phyloP scores from a whole-genome alignment of 2,113 vertebrate species.

The Oenanthe melanoleuca region DNA sequence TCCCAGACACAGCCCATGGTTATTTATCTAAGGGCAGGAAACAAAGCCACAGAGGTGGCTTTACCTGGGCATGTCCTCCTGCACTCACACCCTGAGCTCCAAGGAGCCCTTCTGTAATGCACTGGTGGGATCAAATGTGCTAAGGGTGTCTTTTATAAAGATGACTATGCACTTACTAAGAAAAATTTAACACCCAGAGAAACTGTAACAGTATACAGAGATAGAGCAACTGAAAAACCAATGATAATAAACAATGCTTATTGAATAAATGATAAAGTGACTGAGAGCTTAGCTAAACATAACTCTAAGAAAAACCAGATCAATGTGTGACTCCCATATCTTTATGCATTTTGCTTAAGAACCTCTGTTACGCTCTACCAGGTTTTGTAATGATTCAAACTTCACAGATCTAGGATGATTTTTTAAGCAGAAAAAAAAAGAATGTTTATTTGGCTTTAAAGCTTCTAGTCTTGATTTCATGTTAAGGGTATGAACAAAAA shows the following conservation, averaged over 20 bases:
- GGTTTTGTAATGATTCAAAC: neutral
- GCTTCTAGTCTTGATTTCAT: neutral
- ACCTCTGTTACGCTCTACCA: neutral
- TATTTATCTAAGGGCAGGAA: neutral
- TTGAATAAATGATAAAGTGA: slow-evolving; percentile 7
- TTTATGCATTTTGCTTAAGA: neutral
- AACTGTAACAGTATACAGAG: neutral
- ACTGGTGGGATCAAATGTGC: neutral
- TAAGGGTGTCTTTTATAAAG: neutral
- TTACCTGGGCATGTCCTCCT: rapidly evolving
- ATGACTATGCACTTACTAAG: neutral
- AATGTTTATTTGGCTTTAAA: neutral
- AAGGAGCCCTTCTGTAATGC: neutral
- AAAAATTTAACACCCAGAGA: neutral
- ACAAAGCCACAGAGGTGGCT: neutral
- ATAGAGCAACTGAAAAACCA: neutral
- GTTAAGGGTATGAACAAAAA: neutral
- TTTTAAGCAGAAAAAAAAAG: neutral
- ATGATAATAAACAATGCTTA: neutral
- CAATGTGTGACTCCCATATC: neutral
- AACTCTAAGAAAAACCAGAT: neutral
- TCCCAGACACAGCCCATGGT: neutral
- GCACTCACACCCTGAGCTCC: neutral
- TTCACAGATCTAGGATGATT: neutral
- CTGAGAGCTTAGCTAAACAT: neutral